Conservation (phyloP, 2,797 vertebrate species). For the Otolemur crassicaudatus region DNA sequence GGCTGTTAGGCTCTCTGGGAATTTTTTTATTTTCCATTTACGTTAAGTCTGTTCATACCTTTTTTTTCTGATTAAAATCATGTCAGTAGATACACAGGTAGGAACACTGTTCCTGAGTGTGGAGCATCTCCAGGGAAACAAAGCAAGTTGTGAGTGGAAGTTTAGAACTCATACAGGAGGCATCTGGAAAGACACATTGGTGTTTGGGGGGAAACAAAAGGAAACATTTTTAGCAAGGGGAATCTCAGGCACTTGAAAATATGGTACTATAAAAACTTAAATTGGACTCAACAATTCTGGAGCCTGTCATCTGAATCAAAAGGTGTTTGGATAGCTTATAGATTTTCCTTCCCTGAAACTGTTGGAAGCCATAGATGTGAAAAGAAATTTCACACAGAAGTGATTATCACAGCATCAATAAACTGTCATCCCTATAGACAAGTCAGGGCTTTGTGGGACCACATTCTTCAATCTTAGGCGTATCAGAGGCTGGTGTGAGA, state of each 20-base stretch:
- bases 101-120: background rate
- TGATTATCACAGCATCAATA: constrained; percentile 51
- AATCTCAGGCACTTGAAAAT: constrained; percentile 44
- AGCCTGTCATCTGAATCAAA: constrained; percentile 73
- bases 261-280: constrained; percentile 54
- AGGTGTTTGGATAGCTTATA: constrained; percentile 38
- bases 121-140: background rate
- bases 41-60: background rate
- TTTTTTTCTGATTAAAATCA: constrained; percentile 17
- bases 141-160: background rate
- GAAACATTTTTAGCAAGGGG: constrained; percentile 61
- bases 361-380: constrained; percentile 60
- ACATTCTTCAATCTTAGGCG: background rate
- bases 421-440: constrained; percentile 36
- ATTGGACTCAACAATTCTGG: constrained; percentile 59
- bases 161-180: constrained; percentile 34
- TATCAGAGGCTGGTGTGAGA: background rate
- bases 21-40: background rate
- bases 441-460: background rate
- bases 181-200: constrained; percentile 22
- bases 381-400: constrained; percentile 62
- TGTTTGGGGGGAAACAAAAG: constrained; percentile 61
- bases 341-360: constrained; percentile 20
- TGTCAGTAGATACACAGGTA: background rate
- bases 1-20: background rate